Base-by-base conservation (phyloP, 2,113 vertebrate species). In the Elachura formosa region DNA sequence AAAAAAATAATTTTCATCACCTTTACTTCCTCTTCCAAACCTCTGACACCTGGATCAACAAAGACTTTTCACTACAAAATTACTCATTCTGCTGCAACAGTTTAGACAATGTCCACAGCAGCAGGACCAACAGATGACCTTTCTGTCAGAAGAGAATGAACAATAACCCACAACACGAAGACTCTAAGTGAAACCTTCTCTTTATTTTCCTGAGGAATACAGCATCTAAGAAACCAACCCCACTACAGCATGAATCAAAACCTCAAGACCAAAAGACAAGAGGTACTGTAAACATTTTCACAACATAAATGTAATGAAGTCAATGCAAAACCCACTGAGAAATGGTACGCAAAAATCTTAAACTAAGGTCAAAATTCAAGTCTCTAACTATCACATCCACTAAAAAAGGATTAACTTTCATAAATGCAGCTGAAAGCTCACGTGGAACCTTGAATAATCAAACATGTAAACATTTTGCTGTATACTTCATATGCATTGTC, bases 21-120 rank as follows among this genome's bases (percentile, higher is more conserved):
- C 40, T 87, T 73, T 87, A 72, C 40, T 94, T 95, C 77, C 67
- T 72, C 38, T 91, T 71, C 43, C 68, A 90, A 89, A 86, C 29
- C 17, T 73, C 19, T 85, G 75, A 77, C 85, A 90, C 83, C 67
- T 89, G 92, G 49, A 89, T 84, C 73, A 94, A 88, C 86, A 95
- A 87, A 59, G 74, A 48, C 67, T 68, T 78, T 93, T 51, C 64
- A 93, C 68, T 68, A 74, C 43, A 82, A 55, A 74, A 69, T 88
- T 67, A 93, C 63, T 95, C 85, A 82, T 21, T 54, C 74, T 69
- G 34, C 26, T 33, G 40, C 63, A 86, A 56, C 41, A 73, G 59
- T 54, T 87, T 26, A 80, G 8, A 46, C 34, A 16, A 75, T 5
- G 21, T 56, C 82, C 90, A 61, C 51, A 79, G 25, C 28, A 85